Evolutionary conservation across 2,888 invertebrate species (phyloP).

Genomic region (Pammene aurita): DNA sequence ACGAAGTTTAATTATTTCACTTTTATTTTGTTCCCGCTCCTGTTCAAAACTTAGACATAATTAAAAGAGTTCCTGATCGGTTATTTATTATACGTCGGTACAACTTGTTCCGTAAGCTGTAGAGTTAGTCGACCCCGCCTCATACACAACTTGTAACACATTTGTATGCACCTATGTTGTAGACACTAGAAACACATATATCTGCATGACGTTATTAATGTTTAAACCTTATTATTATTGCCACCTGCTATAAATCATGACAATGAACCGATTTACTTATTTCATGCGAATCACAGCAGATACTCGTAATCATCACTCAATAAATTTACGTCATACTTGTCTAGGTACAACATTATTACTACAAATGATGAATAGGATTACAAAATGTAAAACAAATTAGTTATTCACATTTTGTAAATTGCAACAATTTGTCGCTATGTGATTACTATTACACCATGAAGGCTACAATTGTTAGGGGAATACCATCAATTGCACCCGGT

Average conservation of each 20-base stretch:
- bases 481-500: conserved; percentile 67
- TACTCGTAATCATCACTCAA: conserved; percentile 14
- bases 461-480: conserved; percentile 78
- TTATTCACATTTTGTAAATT: conserved; percentile 76
- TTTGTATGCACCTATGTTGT: no score
- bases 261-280: neutral
- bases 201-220: no score
- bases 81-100: no score
- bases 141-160: no score
- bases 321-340: conserved; percentile 11
- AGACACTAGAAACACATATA: no score
- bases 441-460: conserved; percentile 77
- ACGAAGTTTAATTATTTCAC: no score
- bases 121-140: no score
- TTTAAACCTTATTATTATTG: no score
- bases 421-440: conserved; percentile 76
- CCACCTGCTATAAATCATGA: conserved; percentile 1
- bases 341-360: conserved; percentile 43
- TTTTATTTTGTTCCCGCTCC: no score
- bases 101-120: no score
- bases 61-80: no score
- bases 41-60: no score
- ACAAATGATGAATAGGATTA: conserved; percentile 56
- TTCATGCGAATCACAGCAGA: neutral
- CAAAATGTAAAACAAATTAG: conserved; percentile 65